These are phyloP conservation scores for Entelurus aequoreus DNA, from an alignment of 2,113 vertebrate genomes.

Conservation along the genomic window DNA sequence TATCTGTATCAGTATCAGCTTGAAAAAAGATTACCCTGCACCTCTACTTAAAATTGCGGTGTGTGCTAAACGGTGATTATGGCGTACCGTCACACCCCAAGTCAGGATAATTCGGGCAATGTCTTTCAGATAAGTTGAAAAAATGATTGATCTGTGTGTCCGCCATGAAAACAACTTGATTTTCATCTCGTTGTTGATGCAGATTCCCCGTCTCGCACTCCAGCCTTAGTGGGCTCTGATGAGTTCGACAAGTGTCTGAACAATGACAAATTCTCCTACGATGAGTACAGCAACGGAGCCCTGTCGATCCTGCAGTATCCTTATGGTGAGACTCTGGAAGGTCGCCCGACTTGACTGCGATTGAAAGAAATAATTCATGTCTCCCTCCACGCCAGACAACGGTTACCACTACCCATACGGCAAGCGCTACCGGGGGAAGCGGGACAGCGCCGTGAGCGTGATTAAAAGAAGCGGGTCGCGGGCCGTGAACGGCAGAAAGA, in stretches of 20 bases:
- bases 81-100: too few species aligned
- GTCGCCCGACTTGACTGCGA: not conserved
- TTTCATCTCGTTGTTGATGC: constrained; percentile 37
- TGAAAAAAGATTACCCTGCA: too few species aligned
- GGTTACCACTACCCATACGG: constrained; percentile 91
- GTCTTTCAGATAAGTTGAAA: too few species aligned
- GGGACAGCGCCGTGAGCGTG: constrained; percentile 78
- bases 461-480: constrained; percentile 65
- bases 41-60: too few species aligned
- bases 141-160: not conserved
- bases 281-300: constrained; percentile 94
- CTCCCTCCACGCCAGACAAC: constrained; percentile 74
- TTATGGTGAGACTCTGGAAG: constrained; percentile 71
- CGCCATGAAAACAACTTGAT: not conserved
- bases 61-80: too few species aligned
- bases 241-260: constrained; percentile 97
- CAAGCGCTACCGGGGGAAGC: constrained; percentile 80
- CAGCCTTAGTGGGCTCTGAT: constrained; percentile 88
- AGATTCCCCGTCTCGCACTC: constrained; percentile 96
- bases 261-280: constrained; percentile 96
- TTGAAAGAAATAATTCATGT: not conserved
- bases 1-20: too few species aligned
- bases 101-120: too few species aligned
- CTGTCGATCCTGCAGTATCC: constrained; percentile 95
- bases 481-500: constrained; percentile 74